phyloP scores from a whole-genome alignment of 2,797 vertebrate species.

The Sarcoramphus papa region DNA sequence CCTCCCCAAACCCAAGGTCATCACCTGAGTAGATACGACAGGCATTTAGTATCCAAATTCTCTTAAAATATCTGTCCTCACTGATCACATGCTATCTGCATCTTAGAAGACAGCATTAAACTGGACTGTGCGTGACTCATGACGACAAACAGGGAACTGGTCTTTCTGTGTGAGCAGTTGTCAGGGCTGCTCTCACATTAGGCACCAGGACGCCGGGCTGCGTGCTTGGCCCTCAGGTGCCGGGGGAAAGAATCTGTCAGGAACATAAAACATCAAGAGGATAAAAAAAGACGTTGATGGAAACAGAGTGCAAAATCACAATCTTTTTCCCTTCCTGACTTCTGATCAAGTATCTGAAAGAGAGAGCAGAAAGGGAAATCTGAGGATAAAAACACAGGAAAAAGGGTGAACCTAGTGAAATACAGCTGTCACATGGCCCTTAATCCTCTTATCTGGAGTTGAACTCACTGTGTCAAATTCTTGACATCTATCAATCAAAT shows the following conservation, averaged over 20 bases:
- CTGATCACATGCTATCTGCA: neutral
- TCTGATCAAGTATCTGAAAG: neutral
- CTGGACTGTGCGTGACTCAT: neutral
- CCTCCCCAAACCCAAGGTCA: neutral
- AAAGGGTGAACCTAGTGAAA: neutral
- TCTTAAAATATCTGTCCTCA: neutral
- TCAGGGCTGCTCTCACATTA: neutral
- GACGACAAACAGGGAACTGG: neutral
- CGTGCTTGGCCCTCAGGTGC: neutral
- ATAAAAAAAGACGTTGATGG: neutral
- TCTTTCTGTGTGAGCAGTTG: neutral
- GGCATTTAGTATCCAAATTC: neutral
- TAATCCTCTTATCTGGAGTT: neutral
- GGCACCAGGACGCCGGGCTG: neutral
- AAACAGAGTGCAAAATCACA: neutral
- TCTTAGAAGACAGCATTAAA: neutral
- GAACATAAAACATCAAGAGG: neutral
- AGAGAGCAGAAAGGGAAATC: neutral
- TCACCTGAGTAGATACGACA: neutral
- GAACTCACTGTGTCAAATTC: neutral
- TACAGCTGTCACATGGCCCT: neutral
- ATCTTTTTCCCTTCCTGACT: neutral
- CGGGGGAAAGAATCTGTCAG: neutral
- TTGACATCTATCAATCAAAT: neutral
- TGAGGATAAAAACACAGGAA: neutral